A percentile compares a stretch with the other conserved stretches of the same genome.
Evolutionary conservation across 2,888 invertebrate genomes (phyloP).

Genomic region (Megastigmus dorsalis): DNA sequence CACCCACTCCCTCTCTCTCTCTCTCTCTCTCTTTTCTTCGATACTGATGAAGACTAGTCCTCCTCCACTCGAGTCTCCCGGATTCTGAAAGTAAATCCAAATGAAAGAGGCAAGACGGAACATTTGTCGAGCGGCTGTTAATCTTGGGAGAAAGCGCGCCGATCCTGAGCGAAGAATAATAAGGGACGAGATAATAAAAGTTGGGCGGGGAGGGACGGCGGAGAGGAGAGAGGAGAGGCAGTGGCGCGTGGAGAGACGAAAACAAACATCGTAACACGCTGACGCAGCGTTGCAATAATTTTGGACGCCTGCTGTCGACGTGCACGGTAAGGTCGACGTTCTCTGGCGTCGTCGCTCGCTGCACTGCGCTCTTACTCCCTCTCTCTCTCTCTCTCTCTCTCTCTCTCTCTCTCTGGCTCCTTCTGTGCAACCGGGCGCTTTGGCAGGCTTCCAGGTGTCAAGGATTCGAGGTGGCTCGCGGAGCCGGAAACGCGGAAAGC

Average conservation of each 20-base stretch:
- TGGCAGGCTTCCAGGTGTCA: constrained; percentile 72
- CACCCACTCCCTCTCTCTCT: background rate
- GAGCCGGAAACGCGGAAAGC: constrained; percentile 44
- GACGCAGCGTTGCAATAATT: constrained; percentile 70
- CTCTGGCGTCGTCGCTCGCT: no score
- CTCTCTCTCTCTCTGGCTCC: constrained; percentile 20
- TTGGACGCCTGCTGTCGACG: constrained; percentile 70
- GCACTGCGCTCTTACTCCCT: constrained; percentile 6
- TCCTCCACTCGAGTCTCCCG: background rate
- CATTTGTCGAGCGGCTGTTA: constrained; percentile 37
- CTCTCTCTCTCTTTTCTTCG: background rate
- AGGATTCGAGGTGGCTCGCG: constrained; percentile 62
- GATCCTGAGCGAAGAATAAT: constrained; percentile 34
- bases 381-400: background rate
- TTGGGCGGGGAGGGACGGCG: background rate
- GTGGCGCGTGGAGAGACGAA: constrained; percentile 59
- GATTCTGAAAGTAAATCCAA: constrained; percentile 28
- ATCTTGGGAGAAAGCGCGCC: constrained; percentile 6
- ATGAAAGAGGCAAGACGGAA: constrained; percentile 6
- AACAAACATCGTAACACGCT: constrained; percentile 69
- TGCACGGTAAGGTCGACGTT: constrained; percentile 68
- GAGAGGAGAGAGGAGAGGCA: background rate
- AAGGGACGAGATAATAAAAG: constrained; percentile 36
- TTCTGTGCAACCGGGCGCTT: constrained; percentile 54
- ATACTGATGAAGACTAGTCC: constrained; percentile 5